phyloP scores from a whole-genome alignment of 1,140 invertebrate species.

The Vanessa atalanta region DNA sequence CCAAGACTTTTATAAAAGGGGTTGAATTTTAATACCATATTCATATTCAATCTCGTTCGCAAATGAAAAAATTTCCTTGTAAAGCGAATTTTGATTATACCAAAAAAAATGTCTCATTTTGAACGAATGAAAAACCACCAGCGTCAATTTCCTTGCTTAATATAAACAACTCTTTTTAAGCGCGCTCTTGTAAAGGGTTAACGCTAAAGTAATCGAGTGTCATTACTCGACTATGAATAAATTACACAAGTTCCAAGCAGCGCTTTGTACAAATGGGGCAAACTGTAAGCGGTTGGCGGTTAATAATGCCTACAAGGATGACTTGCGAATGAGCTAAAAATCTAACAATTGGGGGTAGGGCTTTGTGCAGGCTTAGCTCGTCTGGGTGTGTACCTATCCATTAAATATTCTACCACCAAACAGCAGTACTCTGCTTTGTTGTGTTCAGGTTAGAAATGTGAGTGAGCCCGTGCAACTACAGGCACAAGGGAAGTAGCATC shows the following conservation, averaged over 20 bases:
- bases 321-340: no score
- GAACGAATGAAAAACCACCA: conserved; percentile 13
- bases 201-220: conserved; percentile 78
- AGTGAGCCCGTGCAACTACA: no score
- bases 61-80: conserved; percentile 27
- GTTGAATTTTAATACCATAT: neutral
- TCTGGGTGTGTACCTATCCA: no score
- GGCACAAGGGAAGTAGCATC: no score
- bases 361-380: no score
- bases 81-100: conserved; percentile 21
- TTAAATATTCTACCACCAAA: no score
- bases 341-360: no score
- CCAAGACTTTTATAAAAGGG: neutral
- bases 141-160: conserved; percentile 62
- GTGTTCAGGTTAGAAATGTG: no score
- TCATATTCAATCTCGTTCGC: neutral
- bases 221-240: conserved; percentile 80
- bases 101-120: conserved; percentile 9
- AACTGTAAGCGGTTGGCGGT: conserved; percentile 31
- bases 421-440: no score
- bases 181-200: conserved; percentile 71
- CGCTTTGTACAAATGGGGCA: conserved; percentile 48
- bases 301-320: neutral
- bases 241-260: conserved; percentile 73
- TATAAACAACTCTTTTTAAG: conserved; percentile 69